A percentile compares a stretch with the other conserved stretches of the same genome.
phyloP scores from a whole-genome alignment of 53 echinoderm and acorn worm genomes.

The Zoroaster sp. region DNA sequence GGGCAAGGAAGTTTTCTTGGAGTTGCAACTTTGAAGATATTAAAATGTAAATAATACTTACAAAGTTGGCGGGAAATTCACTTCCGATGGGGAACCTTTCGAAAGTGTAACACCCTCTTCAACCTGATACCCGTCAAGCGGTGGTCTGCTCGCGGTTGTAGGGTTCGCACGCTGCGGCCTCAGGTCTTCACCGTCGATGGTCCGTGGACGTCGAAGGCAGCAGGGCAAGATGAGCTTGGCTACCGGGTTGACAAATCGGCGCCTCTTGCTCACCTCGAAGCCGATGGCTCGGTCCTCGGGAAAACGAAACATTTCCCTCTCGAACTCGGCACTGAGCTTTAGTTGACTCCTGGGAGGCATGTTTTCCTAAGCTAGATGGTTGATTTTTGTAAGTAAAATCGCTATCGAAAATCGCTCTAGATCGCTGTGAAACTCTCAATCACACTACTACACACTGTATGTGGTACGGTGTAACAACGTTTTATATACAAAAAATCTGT shows the following conservation, averaged over 20 bases:
- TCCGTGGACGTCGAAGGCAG: conserved; percentile 1
- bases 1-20: too few relatives aligned
- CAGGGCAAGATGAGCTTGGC: neutral
- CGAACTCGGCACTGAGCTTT: neutral
- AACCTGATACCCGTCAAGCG: too few relatives aligned
- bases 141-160: neutral
- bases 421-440: neutral
- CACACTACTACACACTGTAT: neutral
- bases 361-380: neutral
- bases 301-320: neutral
- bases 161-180: neutral
- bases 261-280: neutral
- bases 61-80: too few relatives aligned
- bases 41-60: too few relatives aligned
- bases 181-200: neutral
- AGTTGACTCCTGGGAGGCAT: neutral
- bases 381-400: neutral
- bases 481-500: too few relatives aligned
- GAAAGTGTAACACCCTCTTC: too few relatives aligned
- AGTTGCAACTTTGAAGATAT: too few relatives aligned
- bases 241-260: neutral
- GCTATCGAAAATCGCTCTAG: neutral
- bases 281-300: conserved; percentile 1
- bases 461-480: neutral
- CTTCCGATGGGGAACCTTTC: too few relatives aligned